Evolutionary conservation across 1,140 invertebrate species (phyloP).

Genomic region (Macrosteles quadrilineatus): DNA sequence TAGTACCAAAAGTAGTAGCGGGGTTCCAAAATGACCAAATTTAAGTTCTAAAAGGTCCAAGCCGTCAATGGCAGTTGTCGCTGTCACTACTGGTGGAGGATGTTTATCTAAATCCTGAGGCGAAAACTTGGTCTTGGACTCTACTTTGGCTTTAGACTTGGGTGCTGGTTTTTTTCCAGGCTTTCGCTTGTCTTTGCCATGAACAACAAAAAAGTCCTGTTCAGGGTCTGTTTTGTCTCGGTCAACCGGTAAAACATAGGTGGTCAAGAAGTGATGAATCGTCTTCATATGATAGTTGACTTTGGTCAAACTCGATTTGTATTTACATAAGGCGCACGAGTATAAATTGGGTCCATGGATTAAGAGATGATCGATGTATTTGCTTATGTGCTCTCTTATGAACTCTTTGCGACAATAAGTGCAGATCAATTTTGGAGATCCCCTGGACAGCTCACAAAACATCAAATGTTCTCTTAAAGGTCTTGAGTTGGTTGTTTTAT

Average conservation of each 20-base stretch:
- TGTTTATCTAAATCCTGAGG: too few relatives aligned
- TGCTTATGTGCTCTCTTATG: background rate
- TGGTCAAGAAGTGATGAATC: background rate
- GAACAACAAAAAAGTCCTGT: background rate
- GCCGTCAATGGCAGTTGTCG: background rate
- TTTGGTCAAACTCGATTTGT: background rate
- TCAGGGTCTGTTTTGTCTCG: background rate
- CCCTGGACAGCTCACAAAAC: background rate
- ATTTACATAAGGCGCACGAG: background rate
- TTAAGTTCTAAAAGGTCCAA: background rate
- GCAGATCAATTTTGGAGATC: background rate
- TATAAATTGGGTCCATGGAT: background rate
- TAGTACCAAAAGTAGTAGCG: background rate
- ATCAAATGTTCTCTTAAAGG: background rate
- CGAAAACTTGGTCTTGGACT: too few relatives aligned
- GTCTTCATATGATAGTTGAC: background rate
- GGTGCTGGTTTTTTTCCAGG: too few relatives aligned
- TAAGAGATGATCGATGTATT: background rate
- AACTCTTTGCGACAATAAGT: background rate
- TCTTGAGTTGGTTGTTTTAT: background rate
- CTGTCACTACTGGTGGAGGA: background rate
- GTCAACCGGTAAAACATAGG: background rate
- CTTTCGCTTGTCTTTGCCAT: too few relatives aligned
- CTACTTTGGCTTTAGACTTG: too few relatives aligned
- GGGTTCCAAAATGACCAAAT: background rate